Evolutionary conservation across 2,113 vertebrate species (phyloP), one percentile per base, ranked within the genome.

Genomic region (Typhlomys cinereus): DNA sequence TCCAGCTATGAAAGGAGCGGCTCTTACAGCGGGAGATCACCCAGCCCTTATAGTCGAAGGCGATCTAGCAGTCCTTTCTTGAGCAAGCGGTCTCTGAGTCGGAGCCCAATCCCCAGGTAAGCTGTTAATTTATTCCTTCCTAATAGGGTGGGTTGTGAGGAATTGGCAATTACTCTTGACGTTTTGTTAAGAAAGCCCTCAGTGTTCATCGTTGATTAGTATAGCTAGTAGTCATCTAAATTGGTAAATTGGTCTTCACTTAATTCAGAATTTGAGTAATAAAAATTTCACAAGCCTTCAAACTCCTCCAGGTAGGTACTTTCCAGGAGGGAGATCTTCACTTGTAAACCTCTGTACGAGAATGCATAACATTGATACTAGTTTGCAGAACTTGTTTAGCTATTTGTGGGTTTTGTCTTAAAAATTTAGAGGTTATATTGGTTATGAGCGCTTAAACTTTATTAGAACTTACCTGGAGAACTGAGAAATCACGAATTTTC

Each of bases 1-100:
- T 99, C 99, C 34, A 99, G 99, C 98, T 99, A 99, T 0, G 99
- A 99, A 96, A 97, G 99, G 29, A 99, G 98, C 80, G 99, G 99
- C 76, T 98, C 98, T 0, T 98, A 98, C 96, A 97, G 98, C 1
- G 98, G 98, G 7, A 96, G 98, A 23, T 98, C 98, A 0, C 99
- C 99, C 0, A 99, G 99, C 84, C 98, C 98, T 7, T 98, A 98
- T 0, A 93, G 98, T 84, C 99, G 99, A 73, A 98, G 99, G 66
- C 98, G 98, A 10, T 99, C 99, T 15, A 98, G 98, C 96, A 99
- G 99, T 96, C 99, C 99, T 10, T 99, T 99, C 46, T 95, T 97
- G 4, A 97, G 97, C 78, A 99, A 99, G 89, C 98, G 99, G 36
- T 99, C 99, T 10, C 98, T 99, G 96, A 99, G 99, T 97, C 98